A percentile compares a stretch with the other conserved stretches of the same genome.
Evolutionary conservation across 1,140 invertebrate genomes (phyloP).

Genomic region (Papilio dardanus): DNA sequence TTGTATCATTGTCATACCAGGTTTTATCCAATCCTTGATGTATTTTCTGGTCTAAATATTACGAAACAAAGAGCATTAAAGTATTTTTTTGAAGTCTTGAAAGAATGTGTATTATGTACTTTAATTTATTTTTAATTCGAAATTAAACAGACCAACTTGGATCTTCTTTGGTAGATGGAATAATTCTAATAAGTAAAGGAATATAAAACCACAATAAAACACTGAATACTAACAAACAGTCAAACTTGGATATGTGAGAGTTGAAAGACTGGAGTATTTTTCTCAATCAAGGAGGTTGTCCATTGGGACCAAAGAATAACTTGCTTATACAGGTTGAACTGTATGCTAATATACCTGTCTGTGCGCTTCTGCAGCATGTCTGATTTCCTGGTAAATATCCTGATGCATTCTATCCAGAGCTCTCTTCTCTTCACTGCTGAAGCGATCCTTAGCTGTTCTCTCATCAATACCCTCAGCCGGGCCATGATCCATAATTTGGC

Average conservation of each 20-base stretch:
- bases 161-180: not conserved
- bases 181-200: not conserved
- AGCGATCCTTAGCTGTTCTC: slow-evolving; percentile 93
- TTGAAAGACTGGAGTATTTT: too few relatives aligned
- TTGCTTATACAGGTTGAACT: too few relatives aligned
- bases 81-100: too few relatives aligned
- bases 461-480: slow-evolving; percentile 87
- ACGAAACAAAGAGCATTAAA: slow-evolving; percentile 20
- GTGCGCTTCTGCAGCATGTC: slow-evolving; percentile 98
- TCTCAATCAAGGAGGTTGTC: too few relatives aligned
- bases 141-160: not conserved
- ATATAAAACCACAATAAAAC: too few relatives aligned
- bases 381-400: slow-evolving; percentile 97
- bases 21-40: slow-evolving; percentile 96
- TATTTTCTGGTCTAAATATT: slow-evolving; percentile 91
- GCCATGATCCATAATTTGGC: slow-evolving; percentile 91
- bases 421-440: slow-evolving; percentile 95
- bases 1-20: slow-evolving; percentile 99
- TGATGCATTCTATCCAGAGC: slow-evolving; percentile 90
- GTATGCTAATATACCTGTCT: slow-evolving; percentile 90
- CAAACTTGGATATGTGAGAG: too few relatives aligned
- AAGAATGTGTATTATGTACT: too few relatives aligned
- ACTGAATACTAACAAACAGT: too few relatives aligned
- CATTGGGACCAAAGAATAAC: too few relatives aligned
- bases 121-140: not conserved